Evolutionary conservation across 2,797 vertebrate genomes (phyloP), one percentile per base, ranked within the genome.

Genomic region (Potorous gilbertii): DNA sequence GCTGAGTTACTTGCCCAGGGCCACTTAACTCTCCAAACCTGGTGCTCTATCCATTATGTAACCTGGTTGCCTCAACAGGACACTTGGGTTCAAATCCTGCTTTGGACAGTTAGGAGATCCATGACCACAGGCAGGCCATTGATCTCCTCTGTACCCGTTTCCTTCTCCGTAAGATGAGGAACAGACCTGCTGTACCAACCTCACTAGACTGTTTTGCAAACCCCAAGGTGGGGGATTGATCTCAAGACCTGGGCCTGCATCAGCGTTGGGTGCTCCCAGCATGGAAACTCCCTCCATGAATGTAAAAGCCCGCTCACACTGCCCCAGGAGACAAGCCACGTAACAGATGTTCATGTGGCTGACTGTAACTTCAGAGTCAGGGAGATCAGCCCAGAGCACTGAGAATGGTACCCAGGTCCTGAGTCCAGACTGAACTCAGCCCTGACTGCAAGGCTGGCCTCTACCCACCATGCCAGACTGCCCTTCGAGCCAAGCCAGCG

Each of bases 401-500:
- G 56, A 56, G 24, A 24, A 56, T 56, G 56, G 27, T 18, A 24
- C 56, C 56, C 31, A 11, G 62, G 62, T 16, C 14, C n/a, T 0
- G 18, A 56, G 8, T 24, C 56, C 56, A 56, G 27, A 28, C 56
- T 28, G 56, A 28, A 6, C 56, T 56, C 56, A 28, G 27, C 10
- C 56, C 31, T 2, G 62, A 59, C 24, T 3, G 5, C 56, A 56
- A 1, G 28, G 28, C 57, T 12, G 57, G 9, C n/a, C 62, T 18
- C 62, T 11, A 2, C 34, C 14, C 31, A 34, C 59, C 4, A 5
- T 12, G 31, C 34, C 5, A 5, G 16, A 5, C 34, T n/a, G n/a
- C n/a, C n/a, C n/a, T n/a, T n/a, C n/a, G n/a, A 11, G 56, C 34
- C 1, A 0, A n/a, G 34, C 31, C 34, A 2, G 13, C 13, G 4